Base-by-base conservation (phyloP, 2,888 invertebrate genomes). In the Nipponacmea schrenckii region DNA sequence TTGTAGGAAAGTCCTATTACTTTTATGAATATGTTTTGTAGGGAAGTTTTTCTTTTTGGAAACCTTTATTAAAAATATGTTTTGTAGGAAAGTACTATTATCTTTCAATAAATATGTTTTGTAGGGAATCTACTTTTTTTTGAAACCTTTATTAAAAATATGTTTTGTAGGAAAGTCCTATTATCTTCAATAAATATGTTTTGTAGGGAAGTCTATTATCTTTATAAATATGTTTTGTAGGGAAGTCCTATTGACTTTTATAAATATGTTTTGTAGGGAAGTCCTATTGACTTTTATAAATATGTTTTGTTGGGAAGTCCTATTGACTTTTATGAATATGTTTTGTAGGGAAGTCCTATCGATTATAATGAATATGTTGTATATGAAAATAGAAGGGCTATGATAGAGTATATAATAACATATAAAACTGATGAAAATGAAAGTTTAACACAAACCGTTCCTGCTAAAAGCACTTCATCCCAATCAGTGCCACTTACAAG, bases 361-460 rank as follows among this genome's bases (percentile, higher is more conserved):
- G 83, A 85, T 67, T 83, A 79, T 71, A 82, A 80, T 50, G 85
- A 85, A 68, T 84, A 76, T 79, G 83, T 85, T 26, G 80, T 85
- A 17, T 85, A 85, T 68, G 83, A 85, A 39, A 83, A 79, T 71
- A 75, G 84, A 31, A 62, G 85, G 62, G 81, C 82, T 4, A 79
- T 85, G 79, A 81, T 84, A 39, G 85, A 85, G 70, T 83, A 83
- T 68, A 81, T 85, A 44, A 80, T 83, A 46, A 77, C 77, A n/a
- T 84, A 79, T 69, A 67, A 20, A 56, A 12, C 20, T 20, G 56
- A 56, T 20, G 8, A 20, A 5, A 56, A 56, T 39, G 10, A 0
- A 39, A 10, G 10, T 8, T 39, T 10, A 39, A 39, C 39, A 39
- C 1, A 1, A 64, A 15, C n/a, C 62, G 31, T n/a, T 24, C 20